phyloP scores from a whole-genome alignment of 2,113 vertebrate species.

The Myotis brandtii region DNA sequence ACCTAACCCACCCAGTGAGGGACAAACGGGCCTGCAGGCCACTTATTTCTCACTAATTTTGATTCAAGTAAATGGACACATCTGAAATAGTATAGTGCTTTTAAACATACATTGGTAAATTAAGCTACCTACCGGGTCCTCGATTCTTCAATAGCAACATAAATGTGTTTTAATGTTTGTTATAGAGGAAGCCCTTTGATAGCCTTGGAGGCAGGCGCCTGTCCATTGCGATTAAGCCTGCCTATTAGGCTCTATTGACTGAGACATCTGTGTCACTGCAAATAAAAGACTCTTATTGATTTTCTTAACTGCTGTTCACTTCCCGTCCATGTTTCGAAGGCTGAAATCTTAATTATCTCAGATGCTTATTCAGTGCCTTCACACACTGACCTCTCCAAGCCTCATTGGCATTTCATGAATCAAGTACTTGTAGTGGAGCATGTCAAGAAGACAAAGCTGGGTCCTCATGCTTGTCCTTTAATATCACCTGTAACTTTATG shows the following conservation, averaged over 20 bases:
- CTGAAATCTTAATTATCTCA: constrained; percentile 99
- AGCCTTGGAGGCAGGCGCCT: constrained; percentile 89
- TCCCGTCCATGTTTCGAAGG: constrained; percentile 93
- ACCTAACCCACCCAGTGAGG: constrained; percentile 43
- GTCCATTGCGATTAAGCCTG: constrained; percentile 92
- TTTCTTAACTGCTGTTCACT: constrained; percentile 97
- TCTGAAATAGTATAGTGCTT: constrained; percentile 56
- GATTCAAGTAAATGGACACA: constrained; percentile 55
- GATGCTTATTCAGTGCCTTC: constrained; percentile 93
- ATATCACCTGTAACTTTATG: constrained; percentile 87
- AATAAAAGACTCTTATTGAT: constrained; percentile 99
- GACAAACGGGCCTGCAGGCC: neutral
- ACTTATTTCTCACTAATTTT: constrained; percentile 67
- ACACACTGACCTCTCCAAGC: constrained; percentile 88
- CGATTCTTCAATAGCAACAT: constrained; percentile 78
- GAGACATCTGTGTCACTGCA: constrained; percentile 99
- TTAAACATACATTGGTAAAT: constrained; percentile 79
- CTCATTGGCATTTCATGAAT: constrained; percentile 91
- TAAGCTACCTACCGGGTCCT: constrained; percentile 72
- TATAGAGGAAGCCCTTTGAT: constrained; percentile 84
- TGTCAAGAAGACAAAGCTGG: constrained; percentile 91
- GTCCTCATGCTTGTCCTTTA: constrained; percentile 84
- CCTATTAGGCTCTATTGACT: constrained; percentile 99
- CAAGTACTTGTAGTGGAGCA: constrained; percentile 88
- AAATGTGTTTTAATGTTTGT: constrained; percentile 85